Percentiles rank a stretch among this genome's conserved stretches.
phyloP scores from a whole-genome alignment of 2,797 vertebrate species.

The Pristis pectinata region DNA sequence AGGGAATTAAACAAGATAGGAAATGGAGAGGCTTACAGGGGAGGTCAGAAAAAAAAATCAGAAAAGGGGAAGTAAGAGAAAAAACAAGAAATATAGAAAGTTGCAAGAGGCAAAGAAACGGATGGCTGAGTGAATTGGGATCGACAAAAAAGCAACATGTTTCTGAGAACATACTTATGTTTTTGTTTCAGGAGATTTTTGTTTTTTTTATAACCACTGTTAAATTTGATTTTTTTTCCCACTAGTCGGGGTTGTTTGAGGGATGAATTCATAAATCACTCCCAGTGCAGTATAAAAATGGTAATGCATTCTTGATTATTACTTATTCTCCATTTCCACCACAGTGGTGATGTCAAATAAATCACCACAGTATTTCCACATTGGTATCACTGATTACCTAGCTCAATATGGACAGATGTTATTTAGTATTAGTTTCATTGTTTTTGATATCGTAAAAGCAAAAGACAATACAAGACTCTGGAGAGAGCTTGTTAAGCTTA shows the following conservation, averaged over 20 bases:
- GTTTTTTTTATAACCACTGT: not conserved
- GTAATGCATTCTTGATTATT: not conserved
- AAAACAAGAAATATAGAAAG: not conserved
- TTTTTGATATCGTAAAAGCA: not conserved
- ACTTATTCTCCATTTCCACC: not conserved
- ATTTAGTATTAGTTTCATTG: not conserved
- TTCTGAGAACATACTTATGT: too few species aligned
- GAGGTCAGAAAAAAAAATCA: not conserved
- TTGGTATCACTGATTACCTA: not conserved
- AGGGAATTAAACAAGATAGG: not conserved
- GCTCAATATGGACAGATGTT: not conserved
- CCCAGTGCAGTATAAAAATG: not conserved
- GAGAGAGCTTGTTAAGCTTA: not conserved
- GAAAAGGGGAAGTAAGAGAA: not conserved
- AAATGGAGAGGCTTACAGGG: not conserved
- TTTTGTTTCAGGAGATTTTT: too few species aligned
- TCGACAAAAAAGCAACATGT: not conserved
- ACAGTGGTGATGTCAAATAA: not conserved
- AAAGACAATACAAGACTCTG: not conserved
- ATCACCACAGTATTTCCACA: not conserved
- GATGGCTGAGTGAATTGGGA: not conserved
- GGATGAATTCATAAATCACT: not conserved
- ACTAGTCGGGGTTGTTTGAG: not conserved
- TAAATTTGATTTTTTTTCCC: not conserved
- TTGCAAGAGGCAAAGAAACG: not conserved